phyloP scores from a whole-genome alignment of 2,113 vertebrate genomes.

The Mastomys coucha region DNA sequence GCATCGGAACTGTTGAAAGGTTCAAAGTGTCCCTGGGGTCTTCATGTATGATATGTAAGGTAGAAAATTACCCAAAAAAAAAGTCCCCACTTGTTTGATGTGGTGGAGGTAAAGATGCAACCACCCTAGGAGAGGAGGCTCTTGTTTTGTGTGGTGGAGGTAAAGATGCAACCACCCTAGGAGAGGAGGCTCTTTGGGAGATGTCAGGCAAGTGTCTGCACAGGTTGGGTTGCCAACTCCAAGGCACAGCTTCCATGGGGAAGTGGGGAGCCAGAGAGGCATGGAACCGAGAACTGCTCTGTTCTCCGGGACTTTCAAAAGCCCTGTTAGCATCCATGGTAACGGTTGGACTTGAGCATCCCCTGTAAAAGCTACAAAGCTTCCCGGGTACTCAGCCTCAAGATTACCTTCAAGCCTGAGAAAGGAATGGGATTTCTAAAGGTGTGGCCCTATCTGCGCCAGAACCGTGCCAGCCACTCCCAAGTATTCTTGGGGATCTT shows the following conservation, averaged over 20 bases:
- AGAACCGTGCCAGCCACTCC: accelerated
- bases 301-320: not conserved
- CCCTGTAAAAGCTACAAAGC: not conserved
- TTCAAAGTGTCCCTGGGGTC: conserved; percentile 70
- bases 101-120: too few species aligned
- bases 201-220: not conserved
- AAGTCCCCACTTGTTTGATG: not conserved
- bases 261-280: accelerated
- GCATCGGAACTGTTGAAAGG: conserved; percentile 79
- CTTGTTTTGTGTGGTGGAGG: not conserved
- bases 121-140: not conserved
- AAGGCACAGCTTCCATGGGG: not conserved
- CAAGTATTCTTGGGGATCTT: not conserved
- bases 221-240: too few species aligned
- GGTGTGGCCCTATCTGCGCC: not conserved
- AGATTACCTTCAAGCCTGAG: not conserved
- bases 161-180: too few species aligned
- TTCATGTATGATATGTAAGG: conserved; percentile 45
- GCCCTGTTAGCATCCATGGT: not conserved
- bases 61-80: conserved; percentile 65
- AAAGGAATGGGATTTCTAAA: too few species aligned
- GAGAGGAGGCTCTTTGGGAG: not conserved
- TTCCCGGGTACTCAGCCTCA: too few species aligned
- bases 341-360: not conserved
- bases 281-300: not conserved